Evolutionary conservation across 2,797 vertebrate genomes (phyloP), one percentile per base, ranked within the genome.

Genomic region (Heliangelus exortis): DNA sequence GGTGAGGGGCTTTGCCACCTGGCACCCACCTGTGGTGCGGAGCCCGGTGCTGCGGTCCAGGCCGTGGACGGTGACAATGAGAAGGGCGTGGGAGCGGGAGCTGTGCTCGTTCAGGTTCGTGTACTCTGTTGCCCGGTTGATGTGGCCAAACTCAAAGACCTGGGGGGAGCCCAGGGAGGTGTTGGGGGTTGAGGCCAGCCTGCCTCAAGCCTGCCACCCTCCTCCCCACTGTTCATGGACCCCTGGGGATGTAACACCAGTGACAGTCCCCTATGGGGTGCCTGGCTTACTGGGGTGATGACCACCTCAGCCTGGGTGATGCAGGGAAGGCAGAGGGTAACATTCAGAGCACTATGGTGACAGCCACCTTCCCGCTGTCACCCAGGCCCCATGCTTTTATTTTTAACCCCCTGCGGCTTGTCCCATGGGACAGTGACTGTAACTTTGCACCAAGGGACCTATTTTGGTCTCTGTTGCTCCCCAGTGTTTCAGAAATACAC

Each of bases 81-180:
- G 98, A 75, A 99, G 98, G 15, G 99, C 99, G 0, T 99, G 99
- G 3, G 99, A 99, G 13, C 99, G 98, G 9, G 99, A 99, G 97
- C 99, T 99, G 97, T 98, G 99, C 66, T 99, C 98, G 0, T 99
- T 99, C 89, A 99, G 98, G 98, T 99, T 98, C 92, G 99, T 99
- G 97, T 98, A 99, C 50, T 99, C 99, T 0, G 99, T 99, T 0
- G 98, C 98, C 28, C 99, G 97, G 96, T 99, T 99, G 95, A 98
- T 90, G 18, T 98, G 98, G 53, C 99, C 99, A 3, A 98, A 95
- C 29, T 99, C 99, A 5, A 99, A 98, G 91, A 99, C 98, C 99
- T 99, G 93, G 10, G 26, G 48, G 45, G 19, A 90, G 41, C 9
- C 15, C 17, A 0, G 12, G 29, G 10, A 53, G 21, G 23, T 14